These are phyloP conservation scores for Ameiurus melas DNA, from an alignment of 2,113 vertebrate species.

Conservation along the genomic window DNA sequence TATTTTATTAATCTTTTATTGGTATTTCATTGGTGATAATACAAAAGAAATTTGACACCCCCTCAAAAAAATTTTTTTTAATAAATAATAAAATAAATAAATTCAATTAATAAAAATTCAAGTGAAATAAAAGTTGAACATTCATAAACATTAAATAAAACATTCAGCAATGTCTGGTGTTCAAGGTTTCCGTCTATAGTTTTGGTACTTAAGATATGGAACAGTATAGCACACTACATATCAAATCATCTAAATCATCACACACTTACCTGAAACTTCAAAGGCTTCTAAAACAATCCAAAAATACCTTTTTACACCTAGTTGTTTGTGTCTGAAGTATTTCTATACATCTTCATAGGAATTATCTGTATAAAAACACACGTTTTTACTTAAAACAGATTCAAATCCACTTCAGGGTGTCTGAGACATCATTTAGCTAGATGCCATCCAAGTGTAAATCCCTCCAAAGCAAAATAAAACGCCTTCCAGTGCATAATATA, in stretches of 20 bases:
- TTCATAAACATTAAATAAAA: too few species aligned
- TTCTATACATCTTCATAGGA: neutral
- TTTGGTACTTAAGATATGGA: neutral
- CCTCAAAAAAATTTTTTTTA: too few species aligned
- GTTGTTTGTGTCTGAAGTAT: neutral
- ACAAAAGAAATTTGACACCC: neutral
- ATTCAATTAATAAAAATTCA: neutral
- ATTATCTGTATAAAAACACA: neutral
- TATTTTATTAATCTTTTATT: neutral
- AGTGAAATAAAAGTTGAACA: neutral
- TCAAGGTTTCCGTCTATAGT: neutral
- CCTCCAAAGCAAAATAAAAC: neutral
- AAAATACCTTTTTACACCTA: too few species aligned
- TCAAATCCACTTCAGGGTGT: neutral
- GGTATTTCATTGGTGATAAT: neutral
- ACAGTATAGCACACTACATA: neutral
- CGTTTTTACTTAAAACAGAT: neutral
- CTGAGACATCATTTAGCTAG: neutral
- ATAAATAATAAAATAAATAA: too few species aligned
- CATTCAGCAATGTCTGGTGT: neutral
- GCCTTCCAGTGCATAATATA: neutral
- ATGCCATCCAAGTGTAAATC: neutral
- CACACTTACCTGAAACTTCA: neutral
- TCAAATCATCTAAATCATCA: neutral
- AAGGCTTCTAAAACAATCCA: neutral